phyloP scores from a whole-genome alignment of 2,888 invertebrate species.

The Vannuccia rotundouncinata region DNA sequence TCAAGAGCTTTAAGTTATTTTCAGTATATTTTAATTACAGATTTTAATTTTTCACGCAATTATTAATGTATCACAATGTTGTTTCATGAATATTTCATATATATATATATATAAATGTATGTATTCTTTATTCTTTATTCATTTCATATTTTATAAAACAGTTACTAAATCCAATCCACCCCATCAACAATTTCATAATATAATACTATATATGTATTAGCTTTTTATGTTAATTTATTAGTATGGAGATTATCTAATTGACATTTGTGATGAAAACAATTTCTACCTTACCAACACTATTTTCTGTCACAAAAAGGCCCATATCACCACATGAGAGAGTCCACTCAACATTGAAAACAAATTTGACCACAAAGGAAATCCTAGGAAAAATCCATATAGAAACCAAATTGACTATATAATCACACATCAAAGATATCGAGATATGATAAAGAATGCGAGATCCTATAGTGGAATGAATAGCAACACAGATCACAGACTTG shows the following conservation, averaged over 20 bases:
- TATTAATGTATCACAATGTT: no score
- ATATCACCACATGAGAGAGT: background rate
- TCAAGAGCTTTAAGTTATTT: no score
- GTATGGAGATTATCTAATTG: background rate
- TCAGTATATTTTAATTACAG: no score
- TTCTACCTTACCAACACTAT: background rate
- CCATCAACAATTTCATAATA: no score
- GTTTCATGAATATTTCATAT: no score
- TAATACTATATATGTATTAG: no score
- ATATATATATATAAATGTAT: no score
- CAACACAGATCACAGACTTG: slow-evolving; percentile 26
- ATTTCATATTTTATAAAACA: no score
- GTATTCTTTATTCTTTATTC: no score
- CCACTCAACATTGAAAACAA: background rate
- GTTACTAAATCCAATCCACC: no score
- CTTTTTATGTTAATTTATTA: no score
- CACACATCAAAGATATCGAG: background rate
- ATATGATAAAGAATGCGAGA: background rate
- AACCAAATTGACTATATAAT: background rate
- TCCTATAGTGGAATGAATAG: slow-evolving; percentile 1
- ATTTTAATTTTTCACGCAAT: no score
- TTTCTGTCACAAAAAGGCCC: background rate
- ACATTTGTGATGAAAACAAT: background rate
- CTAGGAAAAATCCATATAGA: background rate
- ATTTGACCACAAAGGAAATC: background rate